phyloP scores from a whole-genome alignment of 2,888 invertebrate species.

The Rhagophthalmus giganteus region DNA sequence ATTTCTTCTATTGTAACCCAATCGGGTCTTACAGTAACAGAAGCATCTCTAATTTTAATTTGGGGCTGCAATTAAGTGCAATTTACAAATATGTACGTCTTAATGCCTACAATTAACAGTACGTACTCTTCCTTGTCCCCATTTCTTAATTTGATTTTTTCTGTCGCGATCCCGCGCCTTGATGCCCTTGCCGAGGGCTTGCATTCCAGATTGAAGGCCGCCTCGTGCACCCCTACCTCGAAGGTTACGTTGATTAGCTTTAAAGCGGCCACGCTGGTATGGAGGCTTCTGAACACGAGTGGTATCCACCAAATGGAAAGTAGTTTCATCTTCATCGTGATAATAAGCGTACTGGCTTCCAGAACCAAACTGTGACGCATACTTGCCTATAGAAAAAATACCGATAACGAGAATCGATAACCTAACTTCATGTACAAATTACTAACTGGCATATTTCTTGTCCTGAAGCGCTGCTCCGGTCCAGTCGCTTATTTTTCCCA shows the following conservation, averaged over 20 bases:
- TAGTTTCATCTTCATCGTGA: conserved; percentile 98
- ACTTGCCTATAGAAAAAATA: conserved; percentile 69
- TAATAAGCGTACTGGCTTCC: conserved; percentile 98
- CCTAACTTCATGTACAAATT: too few relatives aligned
- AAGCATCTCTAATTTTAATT: conserved; percentile 93
- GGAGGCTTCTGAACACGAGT: conserved; percentile 86
- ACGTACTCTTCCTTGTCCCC: conserved; percentile 73
- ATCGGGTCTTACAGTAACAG: conserved; percentile 92
- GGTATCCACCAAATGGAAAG: conserved; percentile 97
- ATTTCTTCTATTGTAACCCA: conserved; percentile 98
- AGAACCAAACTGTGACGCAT: conserved; percentile 89
- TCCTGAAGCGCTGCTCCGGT: conserved; percentile 91
- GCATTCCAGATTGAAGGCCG: conserved; percentile 73
- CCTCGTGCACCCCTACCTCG: conserved; percentile 69
- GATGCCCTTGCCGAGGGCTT: conserved; percentile 78
- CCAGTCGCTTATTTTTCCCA: conserved; percentile 99
- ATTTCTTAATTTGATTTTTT: conserved; percentile 75
- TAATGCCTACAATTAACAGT: too few relatives aligned
- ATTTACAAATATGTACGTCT: too few relatives aligned
- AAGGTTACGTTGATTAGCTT: conserved; percentile 76
- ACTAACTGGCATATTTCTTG: conserved; percentile 88
- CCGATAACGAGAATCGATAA: too few relatives aligned
- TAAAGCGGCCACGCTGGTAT: conserved; percentile 89
- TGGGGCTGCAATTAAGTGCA: conserved; percentile 70
- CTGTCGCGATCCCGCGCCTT: conserved; percentile 80